A percentile compares a stretch with the other conserved stretches of the same genome.
Evolutionary conservation across 2,888 invertebrate genomes (phyloP).

Genomic region (Dexiosoma caninum): DNA sequence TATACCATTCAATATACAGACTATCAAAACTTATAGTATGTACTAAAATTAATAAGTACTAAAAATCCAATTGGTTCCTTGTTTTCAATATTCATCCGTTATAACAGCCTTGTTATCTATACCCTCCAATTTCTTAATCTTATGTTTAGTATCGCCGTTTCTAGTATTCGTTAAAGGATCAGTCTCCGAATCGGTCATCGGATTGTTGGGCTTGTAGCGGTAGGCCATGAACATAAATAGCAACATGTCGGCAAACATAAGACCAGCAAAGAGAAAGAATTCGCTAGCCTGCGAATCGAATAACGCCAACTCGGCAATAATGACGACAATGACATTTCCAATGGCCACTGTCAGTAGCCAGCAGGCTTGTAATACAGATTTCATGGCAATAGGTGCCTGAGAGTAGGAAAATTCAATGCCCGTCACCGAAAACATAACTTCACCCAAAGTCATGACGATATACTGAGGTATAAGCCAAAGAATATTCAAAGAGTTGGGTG

Average conservation of each 20-base stretch:
- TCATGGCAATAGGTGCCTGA: conserved; percentile 88
- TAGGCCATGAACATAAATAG: conserved; percentile 89
- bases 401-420: conserved; percentile 85
- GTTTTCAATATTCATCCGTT: conserved; percentile 63
- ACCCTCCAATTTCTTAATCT: conserved; percentile 63
- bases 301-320: conserved; percentile 88
- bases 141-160: conserved; percentile 41
- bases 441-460: conserved; percentile 82
- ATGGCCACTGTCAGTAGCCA: conserved; percentile 97
- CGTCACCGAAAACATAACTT: conserved; percentile 84
- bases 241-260: conserved; percentile 91
- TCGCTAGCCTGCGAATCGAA: conserved; percentile 89
- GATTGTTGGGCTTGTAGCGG: conserved; percentile 82
- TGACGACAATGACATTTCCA: conserved; percentile 95
- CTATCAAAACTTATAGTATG: conserved; percentile 28
- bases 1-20: conserved; percentile 8
- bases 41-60: conserved; percentile 33
- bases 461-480: conserved; percentile 85
- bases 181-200: conserved; percentile 63
- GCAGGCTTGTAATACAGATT: conserved; percentile 93
- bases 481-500: conserved; percentile 80
- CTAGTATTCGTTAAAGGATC: conserved; percentile 64
- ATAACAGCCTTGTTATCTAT: conserved; percentile 69
- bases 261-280: conserved; percentile 91
- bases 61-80: too few species aligned